Conservation (phyloP, 1,140 invertebrate genomes). For the Rhizoglyphus robini region DNA sequence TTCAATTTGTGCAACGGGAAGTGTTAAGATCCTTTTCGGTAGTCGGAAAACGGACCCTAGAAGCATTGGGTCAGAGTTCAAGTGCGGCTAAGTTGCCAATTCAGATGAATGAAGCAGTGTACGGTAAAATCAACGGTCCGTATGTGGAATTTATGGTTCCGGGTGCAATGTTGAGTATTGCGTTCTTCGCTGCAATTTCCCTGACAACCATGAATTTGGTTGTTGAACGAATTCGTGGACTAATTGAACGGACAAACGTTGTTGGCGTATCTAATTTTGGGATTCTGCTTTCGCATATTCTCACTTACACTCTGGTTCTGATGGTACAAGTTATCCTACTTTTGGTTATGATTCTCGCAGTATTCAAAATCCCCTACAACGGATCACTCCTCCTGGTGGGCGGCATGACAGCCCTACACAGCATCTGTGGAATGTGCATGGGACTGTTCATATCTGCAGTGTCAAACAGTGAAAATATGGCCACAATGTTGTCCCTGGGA, state of each 20-base stretch:
- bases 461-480: constrained; percentile 75
- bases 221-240: constrained; percentile 74
- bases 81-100: constrained; percentile 17
- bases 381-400: constrained; percentile 5
- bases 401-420: constrained; percentile 13
- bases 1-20: constrained; percentile 19
- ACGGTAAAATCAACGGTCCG: constrained; percentile 17
- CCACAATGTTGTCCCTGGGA: constrained; percentile 79
- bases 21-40: constrained; percentile 20
- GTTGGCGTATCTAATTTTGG: constrained; percentile 50
- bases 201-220: constrained; percentile 79
- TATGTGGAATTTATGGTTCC: constrained; percentile 91
- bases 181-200: constrained; percentile 86
- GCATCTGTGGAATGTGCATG: constrained; percentile 20
- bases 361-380: constrained; percentile 13
- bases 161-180: constrained; percentile 75
- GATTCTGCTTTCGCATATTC: constrained; percentile 18
- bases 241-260: constrained; percentile 73
- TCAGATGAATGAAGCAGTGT: constrained; percentile 32
- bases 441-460: constrained; percentile 51
- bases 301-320: too few species aligned
- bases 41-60: constrained; percentile 26
- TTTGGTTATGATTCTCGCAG: neutral
- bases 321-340: constrained; percentile 26
- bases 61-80: constrained; percentile 15